Evolutionary conservation across 1,140 invertebrate genomes (phyloP).

Genomic region (Euwallacea similis): DNA sequence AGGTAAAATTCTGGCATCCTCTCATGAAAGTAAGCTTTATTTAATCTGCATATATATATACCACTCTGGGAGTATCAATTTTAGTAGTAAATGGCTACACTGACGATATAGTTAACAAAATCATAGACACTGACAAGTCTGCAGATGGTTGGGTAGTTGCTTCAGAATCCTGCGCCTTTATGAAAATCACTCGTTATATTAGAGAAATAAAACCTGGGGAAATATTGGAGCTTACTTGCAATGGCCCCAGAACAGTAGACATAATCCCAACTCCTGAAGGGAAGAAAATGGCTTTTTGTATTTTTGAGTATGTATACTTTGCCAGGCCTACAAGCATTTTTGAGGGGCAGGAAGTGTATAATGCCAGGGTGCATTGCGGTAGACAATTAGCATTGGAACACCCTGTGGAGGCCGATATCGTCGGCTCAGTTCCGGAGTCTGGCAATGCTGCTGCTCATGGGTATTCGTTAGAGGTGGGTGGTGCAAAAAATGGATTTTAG

Average conservation of each 20-base stretch:
- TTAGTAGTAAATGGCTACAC: constrained; percentile 47
- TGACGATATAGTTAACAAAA: constrained; percentile 41
- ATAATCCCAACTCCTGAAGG: constrained; percentile 74
- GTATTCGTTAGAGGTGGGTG: constrained; percentile 76
- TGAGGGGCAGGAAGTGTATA: constrained; percentile 92
- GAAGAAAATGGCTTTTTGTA: constrained; percentile 88
- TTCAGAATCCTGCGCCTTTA: constrained; percentile 94
- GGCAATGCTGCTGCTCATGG: constrained; percentile 94
- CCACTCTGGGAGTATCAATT: constrained; percentile 20
- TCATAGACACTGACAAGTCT: constrained; percentile 23
- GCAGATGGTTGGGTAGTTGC: constrained; percentile 91
- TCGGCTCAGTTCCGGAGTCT: constrained; percentile 95
- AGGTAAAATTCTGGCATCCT: constrained; percentile 83
- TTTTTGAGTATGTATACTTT: constrained; percentile 99
- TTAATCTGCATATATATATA: background rate
- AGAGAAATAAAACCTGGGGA: constrained; percentile 90
- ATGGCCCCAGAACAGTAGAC: constrained; percentile 82
- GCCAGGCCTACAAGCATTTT: constrained; percentile 90
- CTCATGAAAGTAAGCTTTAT: constrained; percentile 45
- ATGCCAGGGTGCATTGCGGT: constrained; percentile 91
- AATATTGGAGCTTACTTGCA: constrained; percentile 86
- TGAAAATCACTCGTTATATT: constrained; percentile 81
- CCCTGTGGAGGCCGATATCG: constrained; percentile 88
- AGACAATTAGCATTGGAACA: constrained; percentile 86
- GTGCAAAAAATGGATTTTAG: background rate